Base-by-base conservation (phyloP, 2,113 vertebrate genomes). In the Neotragus pygmaeus region DNA sequence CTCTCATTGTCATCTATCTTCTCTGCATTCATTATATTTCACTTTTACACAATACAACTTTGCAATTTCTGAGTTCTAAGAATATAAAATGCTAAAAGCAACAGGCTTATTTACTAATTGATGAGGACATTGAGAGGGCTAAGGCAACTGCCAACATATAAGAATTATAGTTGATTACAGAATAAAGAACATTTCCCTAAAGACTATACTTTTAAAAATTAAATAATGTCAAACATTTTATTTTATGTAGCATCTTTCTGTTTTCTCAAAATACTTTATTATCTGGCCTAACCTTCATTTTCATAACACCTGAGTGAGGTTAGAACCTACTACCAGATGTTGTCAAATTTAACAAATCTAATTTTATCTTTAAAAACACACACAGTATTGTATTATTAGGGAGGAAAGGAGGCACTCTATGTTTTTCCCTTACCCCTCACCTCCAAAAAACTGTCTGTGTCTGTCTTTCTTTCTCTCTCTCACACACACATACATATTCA, bases 221-320 rank as follows among this genome's bases (percentile, higher is more conserved):
- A 80, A 97, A 78, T 36, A 93, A 83, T 85, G 25, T 39, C 80
- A 36, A 88, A 70, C 2, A 33, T 9, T 19, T 33, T 84, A 39
- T 80, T 88, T 91, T 45, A 66, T 30, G 53, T 1, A 58, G 17
- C 11, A 82, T 64, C 43, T 84, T 92, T 82, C 43, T 60, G n/a
- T 53, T 28, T 55, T 96, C 64, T 96, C 62, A 43, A 84, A 92
- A 90, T 15, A 70, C 43, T 91, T 94, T 81, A 86, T 93, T 91
- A 95, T 60, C 57, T 80, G 70, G 3, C 7, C 47, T 92, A 53
- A 70, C 1, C 4, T 95, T 66, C 39, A 82, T 84, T 88, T 93
- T 91, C 30, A 36, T 81, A 91, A 94, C 2, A 81, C 27, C 45
- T 75, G 30, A 39, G 33, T 66, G 36, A 91, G 21, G 58, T 58